Conservation (phyloP, 2,888 invertebrate species). For the Nasonovia ribisnigri region DNA sequence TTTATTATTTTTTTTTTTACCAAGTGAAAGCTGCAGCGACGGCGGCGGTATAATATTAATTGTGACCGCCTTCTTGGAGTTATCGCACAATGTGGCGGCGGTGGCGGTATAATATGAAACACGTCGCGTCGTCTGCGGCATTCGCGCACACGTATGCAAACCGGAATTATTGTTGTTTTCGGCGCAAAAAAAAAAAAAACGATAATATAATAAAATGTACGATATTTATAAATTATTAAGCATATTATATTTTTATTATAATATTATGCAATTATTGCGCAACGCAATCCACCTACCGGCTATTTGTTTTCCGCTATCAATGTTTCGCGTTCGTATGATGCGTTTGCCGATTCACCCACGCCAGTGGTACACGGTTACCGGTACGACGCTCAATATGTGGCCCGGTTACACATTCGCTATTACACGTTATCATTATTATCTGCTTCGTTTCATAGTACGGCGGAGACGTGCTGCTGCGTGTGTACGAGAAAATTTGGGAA, state of each 20-base stretch:
- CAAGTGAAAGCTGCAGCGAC: constrained; percentile 41
- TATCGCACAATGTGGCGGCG: constrained; percentile 46
- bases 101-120: constrained; percentile 19
- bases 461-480: neutral
- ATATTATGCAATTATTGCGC: neutral
- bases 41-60: constrained; percentile 33
- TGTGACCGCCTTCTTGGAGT: constrained; percentile 5
- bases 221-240: neutral
- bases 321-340: neutral
- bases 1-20: constrained; percentile 16
- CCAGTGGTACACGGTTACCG: neutral
- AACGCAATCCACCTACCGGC: neutral
- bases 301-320: neutral
- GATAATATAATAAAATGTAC: neutral
- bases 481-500: neutral
- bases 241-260: neutral
- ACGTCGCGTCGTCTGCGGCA: neutral
- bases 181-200: neutral
- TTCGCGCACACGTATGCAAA: neutral
- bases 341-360: neutral
- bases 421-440: neutral
- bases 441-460: neutral
- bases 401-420: neutral
- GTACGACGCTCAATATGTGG: neutral
- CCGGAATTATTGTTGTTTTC: constrained; percentile 48